phyloP scores from a whole-genome alignment of 1,140 invertebrate genomes.

The Drosophila guanche region DNA sequence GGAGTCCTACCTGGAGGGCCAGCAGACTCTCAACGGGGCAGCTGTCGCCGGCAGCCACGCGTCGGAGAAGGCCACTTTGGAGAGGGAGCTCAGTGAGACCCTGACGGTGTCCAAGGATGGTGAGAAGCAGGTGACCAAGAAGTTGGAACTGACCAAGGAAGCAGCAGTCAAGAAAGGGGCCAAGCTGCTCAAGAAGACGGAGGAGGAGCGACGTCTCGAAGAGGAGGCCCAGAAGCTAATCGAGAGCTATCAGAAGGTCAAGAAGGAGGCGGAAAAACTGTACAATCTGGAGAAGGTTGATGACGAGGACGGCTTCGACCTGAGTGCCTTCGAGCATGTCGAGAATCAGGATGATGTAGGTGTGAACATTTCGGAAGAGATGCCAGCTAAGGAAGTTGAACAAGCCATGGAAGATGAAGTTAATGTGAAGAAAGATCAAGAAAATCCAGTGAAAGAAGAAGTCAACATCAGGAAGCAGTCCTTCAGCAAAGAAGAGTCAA shows the following conservation, averaged over 20 bases:
- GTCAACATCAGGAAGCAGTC: slow-evolving; percentile 2
- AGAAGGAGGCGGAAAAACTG: slow-evolving; percentile 73
- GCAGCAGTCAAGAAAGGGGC: slow-evolving; percentile 59
- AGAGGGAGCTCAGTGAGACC: slow-evolving; percentile 67
- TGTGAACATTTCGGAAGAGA: neutral
- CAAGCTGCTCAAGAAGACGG: slow-evolving; percentile 73
- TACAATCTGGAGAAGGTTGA: slow-evolving; percentile 59
- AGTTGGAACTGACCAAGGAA: slow-evolving; percentile 65
- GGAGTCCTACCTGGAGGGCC: slow-evolving; percentile 64
- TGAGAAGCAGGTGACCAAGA: slow-evolving; percentile 70
- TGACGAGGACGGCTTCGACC: slow-evolving; percentile 74
- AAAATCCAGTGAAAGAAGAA: slow-evolving; percentile 1
- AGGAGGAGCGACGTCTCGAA: slow-evolving; percentile 72
- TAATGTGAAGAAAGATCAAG: neutral
- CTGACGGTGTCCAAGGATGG: slow-evolving; percentile 69
- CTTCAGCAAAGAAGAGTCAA: slow-evolving; percentile 7
- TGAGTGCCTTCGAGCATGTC: slow-evolving; percentile 66
- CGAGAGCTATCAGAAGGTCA: slow-evolving; percentile 80
- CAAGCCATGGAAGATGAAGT: slow-evolving; percentile 1
- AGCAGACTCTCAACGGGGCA: slow-evolving; percentile 52
- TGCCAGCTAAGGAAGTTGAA: neutral
- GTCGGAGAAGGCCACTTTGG: slow-evolving; percentile 32
- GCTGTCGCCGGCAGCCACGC: neutral
- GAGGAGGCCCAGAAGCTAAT: slow-evolving; percentile 78
- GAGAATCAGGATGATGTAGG: slow-evolving; percentile 23